These are phyloP conservation scores for Eidolon dupreanum DNA, from an alignment of 2,797 vertebrate species.

Conservation along the genomic window DNA sequence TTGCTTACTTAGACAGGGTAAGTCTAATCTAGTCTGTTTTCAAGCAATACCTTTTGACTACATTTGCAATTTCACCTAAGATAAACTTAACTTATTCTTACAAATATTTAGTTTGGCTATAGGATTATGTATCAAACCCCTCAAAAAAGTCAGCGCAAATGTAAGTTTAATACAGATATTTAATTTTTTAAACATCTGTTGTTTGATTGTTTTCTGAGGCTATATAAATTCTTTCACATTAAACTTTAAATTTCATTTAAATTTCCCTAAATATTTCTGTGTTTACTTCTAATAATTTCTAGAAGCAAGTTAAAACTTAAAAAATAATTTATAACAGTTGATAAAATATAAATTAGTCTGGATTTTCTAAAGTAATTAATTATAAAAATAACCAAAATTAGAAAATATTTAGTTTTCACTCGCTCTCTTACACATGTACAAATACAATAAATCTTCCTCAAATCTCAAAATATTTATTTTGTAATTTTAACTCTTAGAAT, in stretches of 20 bases:
- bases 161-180: neutral
- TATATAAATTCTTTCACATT: neutral
- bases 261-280: neutral
- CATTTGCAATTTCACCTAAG: neutral
- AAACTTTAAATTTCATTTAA: neutral
- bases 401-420: neutral
- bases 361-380: neutral
- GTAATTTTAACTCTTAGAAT: neutral
- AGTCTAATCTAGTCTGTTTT: neutral
- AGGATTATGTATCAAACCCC: neutral
- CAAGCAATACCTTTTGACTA: neutral
- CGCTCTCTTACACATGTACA: neutral
- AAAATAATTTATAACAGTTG: neutral
- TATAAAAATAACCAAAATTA: neutral
- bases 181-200: neutral
- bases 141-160: neutral
- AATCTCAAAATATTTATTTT: neutral
- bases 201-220: neutral
- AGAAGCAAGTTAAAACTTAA: neutral
- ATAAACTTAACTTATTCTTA: neutral
- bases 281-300: neutral
- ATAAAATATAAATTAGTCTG: neutral
- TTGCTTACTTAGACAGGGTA: neutral
- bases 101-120: neutral
- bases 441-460: neutral